phyloP scores from a whole-genome alignment of 2,797 vertebrate genomes.

The Oceanodroma leucorhoa region DNA sequence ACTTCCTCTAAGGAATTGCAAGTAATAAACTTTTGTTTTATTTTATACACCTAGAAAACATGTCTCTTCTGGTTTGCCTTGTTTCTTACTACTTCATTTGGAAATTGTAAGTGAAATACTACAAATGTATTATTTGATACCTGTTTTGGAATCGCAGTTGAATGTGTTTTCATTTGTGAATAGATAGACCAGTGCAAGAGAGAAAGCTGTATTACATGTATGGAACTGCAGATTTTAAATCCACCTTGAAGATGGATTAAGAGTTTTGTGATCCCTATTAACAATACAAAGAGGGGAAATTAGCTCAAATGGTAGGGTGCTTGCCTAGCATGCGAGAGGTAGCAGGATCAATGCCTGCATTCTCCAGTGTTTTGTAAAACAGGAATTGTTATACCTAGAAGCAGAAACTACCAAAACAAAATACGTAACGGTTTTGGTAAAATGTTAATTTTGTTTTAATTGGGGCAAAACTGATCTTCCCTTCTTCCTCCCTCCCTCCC shows the following conservation, averaged over 20 bases:
- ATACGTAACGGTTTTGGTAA: fast-evolving
- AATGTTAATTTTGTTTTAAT: not conserved
- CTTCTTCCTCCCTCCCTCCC: not conserved
- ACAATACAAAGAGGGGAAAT: not conserved
- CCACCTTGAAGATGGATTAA: fast-evolving
- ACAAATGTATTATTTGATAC: not conserved
- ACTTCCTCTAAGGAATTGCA: fast-evolving
- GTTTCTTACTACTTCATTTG: not conserved
- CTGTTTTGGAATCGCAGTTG: not conserved
- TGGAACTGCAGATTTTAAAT: fast-evolving
- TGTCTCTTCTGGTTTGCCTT: not conserved
- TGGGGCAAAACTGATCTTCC: fast-evolving
- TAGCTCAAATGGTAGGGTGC: constrained; percentile 62
- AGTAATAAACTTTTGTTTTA: fast-evolving
- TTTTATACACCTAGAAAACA: not conserved
- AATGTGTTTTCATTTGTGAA: not conserved
- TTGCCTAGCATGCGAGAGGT: constrained; percentile 71
- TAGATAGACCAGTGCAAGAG: not conserved
- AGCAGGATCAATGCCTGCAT: constrained; percentile 52
- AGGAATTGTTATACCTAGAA: not conserved
- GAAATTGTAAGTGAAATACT: not conserved
- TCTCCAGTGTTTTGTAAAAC: not conserved
- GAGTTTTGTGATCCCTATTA: fast-evolving
- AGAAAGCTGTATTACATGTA: fast-evolving
- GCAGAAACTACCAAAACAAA: not conserved